Evolutionary conservation across 2,113 vertebrate genomes (phyloP).

Genomic region (Catharus fuscescens): DNA sequence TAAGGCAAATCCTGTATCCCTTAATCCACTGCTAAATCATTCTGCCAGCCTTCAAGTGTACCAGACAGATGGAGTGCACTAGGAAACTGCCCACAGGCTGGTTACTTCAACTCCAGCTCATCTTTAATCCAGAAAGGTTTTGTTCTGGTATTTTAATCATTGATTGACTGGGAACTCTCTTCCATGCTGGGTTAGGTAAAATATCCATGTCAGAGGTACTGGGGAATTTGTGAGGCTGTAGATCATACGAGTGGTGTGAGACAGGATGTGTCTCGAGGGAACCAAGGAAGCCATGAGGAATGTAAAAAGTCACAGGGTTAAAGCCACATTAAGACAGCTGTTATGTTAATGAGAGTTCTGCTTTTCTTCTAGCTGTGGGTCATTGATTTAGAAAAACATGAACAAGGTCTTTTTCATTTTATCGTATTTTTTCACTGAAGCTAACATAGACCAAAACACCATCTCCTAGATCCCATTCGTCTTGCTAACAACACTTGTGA

Average conservation of each 20-base stretch:
- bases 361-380: slow-evolving; percentile 75
- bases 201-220: slow-evolving; percentile 84
- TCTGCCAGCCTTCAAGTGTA: slow-evolving; percentile 55
- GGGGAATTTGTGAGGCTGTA: slow-evolving; percentile 83
- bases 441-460: slow-evolving; percentile 10
- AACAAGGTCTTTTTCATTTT: slow-evolving; percentile 64
- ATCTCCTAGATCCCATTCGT: background rate
- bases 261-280: slow-evolving; percentile 82
- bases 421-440: slow-evolving; percentile 56
- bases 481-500: background rate
- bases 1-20: slow-evolving; percentile 63
- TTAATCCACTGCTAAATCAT: slow-evolving; percentile 63
- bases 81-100: slow-evolving; percentile 56
- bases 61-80: slow-evolving; percentile 49
- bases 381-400: slow-evolving; percentile 77
- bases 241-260: slow-evolving; percentile 80
- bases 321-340: slow-evolving; percentile 90
- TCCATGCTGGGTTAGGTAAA: slow-evolving; percentile 83
- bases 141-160: slow-evolving; percentile 78
- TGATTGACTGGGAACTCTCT: slow-evolving; percentile 80
- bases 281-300: slow-evolving; percentile 82
- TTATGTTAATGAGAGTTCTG: slow-evolving; percentile 80
- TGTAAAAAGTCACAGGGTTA: slow-evolving; percentile 86
- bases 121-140: slow-evolving; percentile 74
- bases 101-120: slow-evolving; percentile 66